These are phyloP conservation scores for Diloba caeruleocephala DNA, from an alignment of 2,888 invertebrate genomes.

Conservation along the genomic window DNA sequence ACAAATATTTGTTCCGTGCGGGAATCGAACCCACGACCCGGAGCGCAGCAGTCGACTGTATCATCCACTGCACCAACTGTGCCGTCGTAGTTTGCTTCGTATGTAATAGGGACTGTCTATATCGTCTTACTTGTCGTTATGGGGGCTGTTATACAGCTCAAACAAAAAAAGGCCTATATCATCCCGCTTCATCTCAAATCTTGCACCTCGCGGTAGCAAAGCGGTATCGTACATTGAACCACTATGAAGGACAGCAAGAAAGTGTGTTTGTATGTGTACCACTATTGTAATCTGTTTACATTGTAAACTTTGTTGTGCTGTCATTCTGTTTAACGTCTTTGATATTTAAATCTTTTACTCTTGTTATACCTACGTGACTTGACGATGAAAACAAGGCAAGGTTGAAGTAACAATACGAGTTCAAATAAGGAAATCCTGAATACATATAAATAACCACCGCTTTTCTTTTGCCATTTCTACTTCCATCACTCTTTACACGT, in stretches of 20 bases:
- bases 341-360: slow-evolving; percentile 29
- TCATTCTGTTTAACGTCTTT: slow-evolving; percentile 44
- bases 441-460: too few species aligned
- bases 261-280: slow-evolving; percentile 61
- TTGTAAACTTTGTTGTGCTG: slow-evolving; percentile 43
- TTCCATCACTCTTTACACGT: too few species aligned
- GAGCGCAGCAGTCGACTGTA: too few species aligned
- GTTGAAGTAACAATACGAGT: neutral
- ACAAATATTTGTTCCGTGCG: too few species aligned
- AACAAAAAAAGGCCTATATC: neutral
- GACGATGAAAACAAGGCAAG: neutral
- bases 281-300: slow-evolving; percentile 54
- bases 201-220: slow-evolving; percentile 45
- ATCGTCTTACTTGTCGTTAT: too few species aligned
- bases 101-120: too few species aligned
- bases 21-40: too few species aligned
- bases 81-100: too few species aligned
- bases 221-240: slow-evolving; percentile 78
- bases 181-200: slow-evolving; percentile 20
- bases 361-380: neutral
- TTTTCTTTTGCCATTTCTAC: too few species aligned
- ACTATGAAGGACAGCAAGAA: slow-evolving; percentile 72
- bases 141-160: too few species aligned
- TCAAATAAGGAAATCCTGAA: too few species aligned
- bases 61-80: too few species aligned